Conservation (phyloP, 2,888 invertebrate genomes). For the Spicauda simplicius region DNA sequence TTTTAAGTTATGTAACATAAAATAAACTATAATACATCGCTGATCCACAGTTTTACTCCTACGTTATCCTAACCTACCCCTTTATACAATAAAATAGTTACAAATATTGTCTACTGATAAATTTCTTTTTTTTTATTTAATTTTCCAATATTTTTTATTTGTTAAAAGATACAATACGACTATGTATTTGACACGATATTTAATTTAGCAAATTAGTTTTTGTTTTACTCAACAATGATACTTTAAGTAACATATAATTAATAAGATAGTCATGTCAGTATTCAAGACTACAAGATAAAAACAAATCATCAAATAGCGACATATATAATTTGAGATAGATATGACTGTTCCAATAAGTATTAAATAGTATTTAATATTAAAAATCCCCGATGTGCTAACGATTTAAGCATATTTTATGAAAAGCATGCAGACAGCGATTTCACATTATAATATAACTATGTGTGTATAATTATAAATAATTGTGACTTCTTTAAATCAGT, state of each 20-base stretch:
- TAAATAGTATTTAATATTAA: no score
- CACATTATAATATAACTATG: neutral
- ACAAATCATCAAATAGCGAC: neutral
- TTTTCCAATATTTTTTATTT: neutral
- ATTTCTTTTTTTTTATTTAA: neutral
- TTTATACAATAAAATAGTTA: slow-evolving; percentile 42
- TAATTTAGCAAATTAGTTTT: neutral
- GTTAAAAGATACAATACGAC: neutral
- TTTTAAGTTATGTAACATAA: slow-evolving; percentile 11
- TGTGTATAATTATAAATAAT: neutral
- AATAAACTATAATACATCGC: slow-evolving; percentile 35
- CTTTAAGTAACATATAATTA: slow-evolving; percentile 4
- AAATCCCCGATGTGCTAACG: no score
- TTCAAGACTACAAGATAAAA: slow-evolving; percentile 5
- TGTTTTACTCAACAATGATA: neutral
- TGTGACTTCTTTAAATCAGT: no score
- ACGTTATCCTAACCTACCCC: slow-evolving; percentile 40
- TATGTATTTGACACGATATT: neutral
- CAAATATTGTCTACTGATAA: slow-evolving; percentile 38
- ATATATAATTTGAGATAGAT: neutral
- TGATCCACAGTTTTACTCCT: slow-evolving; percentile 25
- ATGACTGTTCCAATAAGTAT: neutral
- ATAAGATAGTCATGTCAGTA: slow-evolving; percentile 6
- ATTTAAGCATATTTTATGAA: neutral
- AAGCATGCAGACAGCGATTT: neutral